phyloP scores from a whole-genome alignment of 2,797 vertebrate genomes.

The Phrynocephalus forsythii region DNA sequence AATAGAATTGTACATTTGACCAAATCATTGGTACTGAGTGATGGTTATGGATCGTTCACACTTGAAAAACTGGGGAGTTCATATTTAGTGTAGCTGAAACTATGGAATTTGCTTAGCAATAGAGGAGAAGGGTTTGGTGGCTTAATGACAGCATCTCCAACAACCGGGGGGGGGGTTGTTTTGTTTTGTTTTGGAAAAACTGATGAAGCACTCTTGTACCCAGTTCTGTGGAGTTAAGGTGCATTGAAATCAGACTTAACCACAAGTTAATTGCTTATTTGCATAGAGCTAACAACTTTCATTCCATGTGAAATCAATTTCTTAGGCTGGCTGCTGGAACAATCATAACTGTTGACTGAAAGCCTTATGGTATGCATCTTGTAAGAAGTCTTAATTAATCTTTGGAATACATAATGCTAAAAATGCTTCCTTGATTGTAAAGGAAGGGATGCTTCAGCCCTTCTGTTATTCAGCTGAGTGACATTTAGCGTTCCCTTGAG shows the following conservation, averaged over 20 bases:
- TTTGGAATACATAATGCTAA: not conserved
- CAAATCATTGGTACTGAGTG: not conserved
- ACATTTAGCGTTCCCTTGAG: not conserved
- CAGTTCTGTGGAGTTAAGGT: slow-evolving; percentile 2
- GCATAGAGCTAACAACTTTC: not conserved
- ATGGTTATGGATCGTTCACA: not conserved
- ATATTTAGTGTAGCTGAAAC: not conserved
- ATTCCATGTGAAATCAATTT: not conserved
- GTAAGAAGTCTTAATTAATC: not conserved
- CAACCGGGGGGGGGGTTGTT: not conserved
- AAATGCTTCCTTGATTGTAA: slow-evolving; percentile 1
- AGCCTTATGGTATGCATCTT: not conserved
- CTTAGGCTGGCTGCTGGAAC: not conserved
- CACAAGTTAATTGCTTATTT: not conserved
- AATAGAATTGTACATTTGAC: slow-evolving; percentile 21
- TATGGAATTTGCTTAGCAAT: not conserved
- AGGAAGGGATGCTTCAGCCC: not conserved
- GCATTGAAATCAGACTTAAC: not conserved
- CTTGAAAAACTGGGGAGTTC: not conserved
- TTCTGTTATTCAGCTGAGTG: slow-evolving; percentile 3
- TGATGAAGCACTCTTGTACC: not conserved
- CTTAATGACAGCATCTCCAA: not conserved
- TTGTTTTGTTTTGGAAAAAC: not conserved
- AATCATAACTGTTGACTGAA: not conserved
- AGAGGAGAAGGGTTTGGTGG: not conserved